Conservation (phyloP, 2,113 vertebrate species). For the Genyomyrus donnyi region DNA sequence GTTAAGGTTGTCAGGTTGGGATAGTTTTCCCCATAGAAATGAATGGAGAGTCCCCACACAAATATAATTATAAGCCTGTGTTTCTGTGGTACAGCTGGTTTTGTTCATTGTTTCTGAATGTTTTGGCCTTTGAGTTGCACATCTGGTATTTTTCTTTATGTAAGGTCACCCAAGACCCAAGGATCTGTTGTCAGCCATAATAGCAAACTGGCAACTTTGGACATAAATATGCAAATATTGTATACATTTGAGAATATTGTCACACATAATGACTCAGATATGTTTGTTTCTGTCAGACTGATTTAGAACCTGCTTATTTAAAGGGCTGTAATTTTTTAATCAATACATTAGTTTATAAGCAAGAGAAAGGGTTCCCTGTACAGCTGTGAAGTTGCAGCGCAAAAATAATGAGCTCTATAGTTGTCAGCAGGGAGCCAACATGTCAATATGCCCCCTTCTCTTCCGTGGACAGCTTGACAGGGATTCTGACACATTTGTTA, state of each 20-base stretch:
- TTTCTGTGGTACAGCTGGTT: not conserved
- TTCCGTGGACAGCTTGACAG: not conserved
- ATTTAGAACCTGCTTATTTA: not conserved
- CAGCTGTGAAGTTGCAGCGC: not conserved
- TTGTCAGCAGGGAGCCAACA: not conserved
- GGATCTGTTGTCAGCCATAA: not conserved
- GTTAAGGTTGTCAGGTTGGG: no score
- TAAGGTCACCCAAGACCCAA: not conserved
- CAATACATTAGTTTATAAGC: not conserved
- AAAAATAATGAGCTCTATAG: not conserved
- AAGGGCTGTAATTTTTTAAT: slow-evolving; percentile 13
- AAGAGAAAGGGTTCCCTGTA: not conserved
- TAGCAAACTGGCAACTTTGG: not conserved
- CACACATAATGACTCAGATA: not conserved
- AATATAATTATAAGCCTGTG: not conserved
- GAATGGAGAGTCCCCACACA: no score
- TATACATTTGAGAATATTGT: not conserved
- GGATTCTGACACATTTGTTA: not conserved
- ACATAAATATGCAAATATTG: not conserved
- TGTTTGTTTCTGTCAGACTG: slow-evolving; percentile 5
- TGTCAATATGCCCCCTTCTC: not conserved
- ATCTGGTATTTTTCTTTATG: not conserved
- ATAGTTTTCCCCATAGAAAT: no score
- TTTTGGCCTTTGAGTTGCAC: not conserved
- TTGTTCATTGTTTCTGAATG: not conserved